Evolutionary conservation across 2,797 vertebrate genomes (phyloP).

Genomic region (Myotis planiceps): DNA sequence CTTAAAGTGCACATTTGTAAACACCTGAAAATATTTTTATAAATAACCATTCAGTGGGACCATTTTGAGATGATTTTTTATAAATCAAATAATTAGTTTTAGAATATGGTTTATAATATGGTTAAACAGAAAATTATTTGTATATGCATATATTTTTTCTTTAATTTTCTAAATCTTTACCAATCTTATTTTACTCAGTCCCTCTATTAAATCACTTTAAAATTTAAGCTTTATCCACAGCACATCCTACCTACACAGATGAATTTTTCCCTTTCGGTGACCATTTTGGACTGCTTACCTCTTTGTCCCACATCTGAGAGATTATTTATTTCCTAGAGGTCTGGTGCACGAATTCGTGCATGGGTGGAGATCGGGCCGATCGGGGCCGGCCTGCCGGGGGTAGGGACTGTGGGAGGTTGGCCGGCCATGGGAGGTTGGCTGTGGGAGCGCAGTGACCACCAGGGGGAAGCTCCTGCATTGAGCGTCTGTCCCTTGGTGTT

Average conservation of each 20-base stretch:
- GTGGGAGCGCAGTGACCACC: too few species aligned
- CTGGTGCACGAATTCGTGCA: too few species aligned
- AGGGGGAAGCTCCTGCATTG: too few species aligned
- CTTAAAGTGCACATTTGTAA: conserved; percentile 39
- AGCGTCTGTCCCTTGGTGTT: too few species aligned
- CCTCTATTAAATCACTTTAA: background rate
- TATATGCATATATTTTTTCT: background rate
- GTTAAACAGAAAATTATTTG: background rate
- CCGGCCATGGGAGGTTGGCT: too few species aligned
- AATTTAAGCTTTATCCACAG: background rate
- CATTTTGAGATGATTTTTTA: conserved; percentile 46
- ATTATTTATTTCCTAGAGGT: background rate
- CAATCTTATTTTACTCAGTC: background rate
- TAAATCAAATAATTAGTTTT: background rate
- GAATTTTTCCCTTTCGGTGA: background rate
- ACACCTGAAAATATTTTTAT: conserved; percentile 44
- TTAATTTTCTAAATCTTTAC: background rate
- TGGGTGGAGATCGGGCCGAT: too few species aligned
- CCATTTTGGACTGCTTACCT: background rate
- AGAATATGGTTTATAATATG: background rate
- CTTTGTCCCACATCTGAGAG: background rate
- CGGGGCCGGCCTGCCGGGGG: too few species aligned
- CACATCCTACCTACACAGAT: background rate
- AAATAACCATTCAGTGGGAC: background rate
- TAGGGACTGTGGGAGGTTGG: too few species aligned